Evolutionary conservation across 2,888 invertebrate species (phyloP).

Genomic region (Apodemia mormo): DNA sequence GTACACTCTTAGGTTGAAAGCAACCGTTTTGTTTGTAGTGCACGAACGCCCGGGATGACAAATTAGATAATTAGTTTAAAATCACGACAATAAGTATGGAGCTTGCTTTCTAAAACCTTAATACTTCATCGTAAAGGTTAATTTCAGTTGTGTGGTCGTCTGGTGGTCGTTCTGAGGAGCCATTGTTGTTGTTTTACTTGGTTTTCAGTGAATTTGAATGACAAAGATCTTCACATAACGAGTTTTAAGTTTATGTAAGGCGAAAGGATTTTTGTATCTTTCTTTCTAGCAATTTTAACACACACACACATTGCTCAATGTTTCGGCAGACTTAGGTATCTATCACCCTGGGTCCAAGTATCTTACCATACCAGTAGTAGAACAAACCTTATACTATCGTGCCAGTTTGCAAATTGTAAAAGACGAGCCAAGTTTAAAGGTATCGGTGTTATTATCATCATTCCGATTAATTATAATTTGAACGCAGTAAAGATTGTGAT

Average conservation of each 20-base stretch:
- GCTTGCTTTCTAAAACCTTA: constrained; percentile 38
- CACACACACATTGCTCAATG: no score
- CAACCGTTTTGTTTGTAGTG: constrained; percentile 42
- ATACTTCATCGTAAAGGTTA: constrained; percentile 38
- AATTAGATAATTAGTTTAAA: constrained; percentile 62
- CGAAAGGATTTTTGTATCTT: background rate
- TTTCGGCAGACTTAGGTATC: background rate
- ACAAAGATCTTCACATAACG: constrained; percentile 8
- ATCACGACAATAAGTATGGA: constrained; percentile 48
- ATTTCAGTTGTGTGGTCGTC: constrained; percentile 30
- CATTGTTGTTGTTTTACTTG: constrained; percentile 32
- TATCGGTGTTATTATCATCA: no score
- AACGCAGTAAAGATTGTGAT: no score
- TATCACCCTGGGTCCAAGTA: no score
- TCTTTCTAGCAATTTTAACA: background rate
- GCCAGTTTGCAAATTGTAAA: no score
- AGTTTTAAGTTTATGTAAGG: background rate
- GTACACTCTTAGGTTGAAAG: constrained; percentile 31
- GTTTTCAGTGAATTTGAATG: constrained; percentile 28
- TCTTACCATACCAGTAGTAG: no score
- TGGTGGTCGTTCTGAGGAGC: constrained; percentile 26
- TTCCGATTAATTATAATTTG: no score
- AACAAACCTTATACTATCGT: no score
- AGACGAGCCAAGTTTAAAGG: no score
- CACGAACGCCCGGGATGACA: constrained; percentile 53